Percentiles rank a stretch among this genome's conserved stretches.
These are phyloP conservation scores for Oreochromis tanganicae DNA, from an alignment of 2,113 vertebrate genomes.

Conservation along the genomic window DNA sequence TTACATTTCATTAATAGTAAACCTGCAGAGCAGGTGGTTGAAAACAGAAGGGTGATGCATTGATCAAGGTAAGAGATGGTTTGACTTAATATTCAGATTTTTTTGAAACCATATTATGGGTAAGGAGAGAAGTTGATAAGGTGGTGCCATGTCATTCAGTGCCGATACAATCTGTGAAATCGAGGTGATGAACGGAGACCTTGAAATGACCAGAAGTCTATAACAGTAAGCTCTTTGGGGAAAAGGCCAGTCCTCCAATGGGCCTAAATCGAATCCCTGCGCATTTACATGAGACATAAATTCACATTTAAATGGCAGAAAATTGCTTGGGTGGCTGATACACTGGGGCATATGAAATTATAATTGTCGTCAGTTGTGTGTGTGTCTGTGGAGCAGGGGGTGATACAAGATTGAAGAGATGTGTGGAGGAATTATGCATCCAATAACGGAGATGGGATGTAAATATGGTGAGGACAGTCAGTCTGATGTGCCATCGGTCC, in stretches of 20 bases:
- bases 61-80: neutral
- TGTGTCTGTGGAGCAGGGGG: conserved; percentile 14
- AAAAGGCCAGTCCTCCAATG: conserved; percentile 80
- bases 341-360: conserved; percentile 62
- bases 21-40: neutral
- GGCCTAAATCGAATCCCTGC: conserved; percentile 67
- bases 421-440: conserved; percentile 49
- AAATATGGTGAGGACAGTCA: conserved; percentile 37
- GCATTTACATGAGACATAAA: conserved; percentile 77
- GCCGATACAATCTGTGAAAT: neutral
- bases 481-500: conserved; percentile 41
- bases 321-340: conserved; percentile 65
- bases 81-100: neutral
- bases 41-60: neutral
- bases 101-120: neutral
- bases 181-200: conserved; percentile 28
- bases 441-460: conserved; percentile 55
- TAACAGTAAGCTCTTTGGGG: conserved; percentile 58
- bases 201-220: conserved; percentile 35
- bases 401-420: conserved; percentile 16
- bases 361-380: conserved; percentile 55
- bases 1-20: neutral
- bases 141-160: neutral
- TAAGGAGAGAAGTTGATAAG: neutral
- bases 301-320: conserved; percentile 67